A percentile compares a stretch with the other conserved stretches of the same genome.
phyloP scores from a whole-genome alignment of 1,140 invertebrate species.

The Lordiphosa mommai region DNA sequence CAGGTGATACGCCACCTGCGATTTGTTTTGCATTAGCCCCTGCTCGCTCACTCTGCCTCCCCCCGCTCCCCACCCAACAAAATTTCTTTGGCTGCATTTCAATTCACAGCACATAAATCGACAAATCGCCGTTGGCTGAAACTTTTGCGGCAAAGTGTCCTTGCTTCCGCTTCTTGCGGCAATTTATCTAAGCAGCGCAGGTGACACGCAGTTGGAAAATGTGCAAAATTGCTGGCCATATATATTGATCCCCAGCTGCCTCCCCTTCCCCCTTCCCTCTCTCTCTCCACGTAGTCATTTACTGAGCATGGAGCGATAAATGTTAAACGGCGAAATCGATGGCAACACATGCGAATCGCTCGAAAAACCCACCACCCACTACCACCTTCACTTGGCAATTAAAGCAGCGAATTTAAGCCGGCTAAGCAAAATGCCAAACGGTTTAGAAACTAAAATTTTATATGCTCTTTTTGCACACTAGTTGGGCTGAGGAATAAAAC shows the following conservation, averaged over 20 bases:
- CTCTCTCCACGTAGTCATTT: conserved; percentile 24
- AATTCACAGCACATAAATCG: conserved; percentile 74
- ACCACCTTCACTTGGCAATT: background rate
- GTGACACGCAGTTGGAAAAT: conserved; percentile 69
- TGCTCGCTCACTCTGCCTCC: no score
- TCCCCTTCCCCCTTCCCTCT: background rate
- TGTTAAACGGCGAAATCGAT: conserved; percentile 75
- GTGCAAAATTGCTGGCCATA: conserved; percentile 69
- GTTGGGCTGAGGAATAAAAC: no score
- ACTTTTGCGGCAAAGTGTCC: conserved; percentile 34
- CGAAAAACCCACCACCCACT: no score
- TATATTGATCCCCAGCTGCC: conserved; percentile 48
- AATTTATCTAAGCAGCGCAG: conserved; percentile 70
- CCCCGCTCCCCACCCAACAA: background rate
- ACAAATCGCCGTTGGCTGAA: conserved; percentile 66
- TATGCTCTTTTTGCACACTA: no score
- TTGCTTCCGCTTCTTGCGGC: conserved; percentile 13
- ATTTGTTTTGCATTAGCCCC: conserved; percentile 32
- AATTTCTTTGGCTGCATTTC: conserved; percentile 65
- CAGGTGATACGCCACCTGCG: background rate
- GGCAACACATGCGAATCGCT: conserved; percentile 61
- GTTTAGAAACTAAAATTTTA: no score
- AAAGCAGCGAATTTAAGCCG: background rate
- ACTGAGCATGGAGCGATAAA: conserved; percentile 54
- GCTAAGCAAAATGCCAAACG: no score